These are phyloP conservation scores for Gymnoscopelus microlampas DNA, from an alignment of 2,797 vertebrate genomes.

Conservation along the genomic window DNA sequence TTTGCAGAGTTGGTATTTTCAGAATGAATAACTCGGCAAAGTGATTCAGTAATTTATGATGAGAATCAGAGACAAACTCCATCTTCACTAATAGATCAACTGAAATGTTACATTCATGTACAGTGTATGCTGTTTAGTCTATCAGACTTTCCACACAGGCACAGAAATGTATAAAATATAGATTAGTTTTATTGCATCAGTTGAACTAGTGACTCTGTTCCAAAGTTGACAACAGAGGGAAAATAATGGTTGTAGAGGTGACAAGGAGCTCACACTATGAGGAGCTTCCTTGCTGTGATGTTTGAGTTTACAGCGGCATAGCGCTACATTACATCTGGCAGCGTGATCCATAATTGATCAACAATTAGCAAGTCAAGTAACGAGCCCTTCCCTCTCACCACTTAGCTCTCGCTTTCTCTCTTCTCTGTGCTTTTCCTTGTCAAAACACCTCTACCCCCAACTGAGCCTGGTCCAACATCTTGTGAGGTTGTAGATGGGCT, in stretches of 20 bases:
- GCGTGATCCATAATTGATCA: slow-evolving; percentile 64
- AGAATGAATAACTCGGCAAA: slow-evolving; percentile 11
- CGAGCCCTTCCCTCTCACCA: slow-evolving; percentile 15
- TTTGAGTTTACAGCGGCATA: slow-evolving; percentile 41
- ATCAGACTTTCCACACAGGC: slow-evolving; percentile 27
- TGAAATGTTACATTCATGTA: slow-evolving; percentile 29
- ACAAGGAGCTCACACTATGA: slow-evolving; percentile 18
- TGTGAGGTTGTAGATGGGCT: too few species aligned
- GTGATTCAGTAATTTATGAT: too few species aligned
- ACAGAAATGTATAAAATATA: slow-evolving; percentile 51
- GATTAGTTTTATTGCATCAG: slow-evolving; percentile 64
- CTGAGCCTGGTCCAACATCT: too few species aligned
- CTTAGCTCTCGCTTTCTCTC: slow-evolving; percentile 16
- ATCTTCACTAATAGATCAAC: slow-evolving; percentile 14
- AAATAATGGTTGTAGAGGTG: slow-evolving; percentile 4
- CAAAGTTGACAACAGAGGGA: slow-evolving; percentile 14
- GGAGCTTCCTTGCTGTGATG: slow-evolving; percentile 19
- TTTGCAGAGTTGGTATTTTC: slow-evolving; percentile 2
- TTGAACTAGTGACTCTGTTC: slow-evolving; percentile 28
- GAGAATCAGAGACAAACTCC: too few species aligned
- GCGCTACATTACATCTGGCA: slow-evolving; percentile 48
- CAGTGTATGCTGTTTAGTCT: slow-evolving; percentile 37
- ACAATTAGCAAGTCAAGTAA: slow-evolving; percentile 64
- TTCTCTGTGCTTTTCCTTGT: slow-evolving; percentile 11
- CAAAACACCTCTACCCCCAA: not conserved